These are phyloP conservation scores for Fulmarus glacialis DNA, from an alignment of 2,113 vertebrate species.

Conservation along the genomic window DNA sequence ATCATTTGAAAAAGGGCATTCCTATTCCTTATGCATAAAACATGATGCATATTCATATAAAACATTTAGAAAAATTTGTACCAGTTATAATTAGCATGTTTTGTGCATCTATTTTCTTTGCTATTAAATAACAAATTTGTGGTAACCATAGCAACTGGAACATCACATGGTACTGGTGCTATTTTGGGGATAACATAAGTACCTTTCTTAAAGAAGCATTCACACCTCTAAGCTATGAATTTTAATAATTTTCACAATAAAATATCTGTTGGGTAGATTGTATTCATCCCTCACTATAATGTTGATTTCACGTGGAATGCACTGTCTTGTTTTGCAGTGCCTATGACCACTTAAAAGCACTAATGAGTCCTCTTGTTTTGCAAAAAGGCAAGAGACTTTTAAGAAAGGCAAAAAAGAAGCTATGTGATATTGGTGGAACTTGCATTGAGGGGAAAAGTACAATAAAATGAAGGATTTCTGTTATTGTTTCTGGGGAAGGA, in stretches of 20 bases:
- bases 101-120: conserved; percentile 86
- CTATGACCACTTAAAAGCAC: not conserved
- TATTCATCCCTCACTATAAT: not conserved
- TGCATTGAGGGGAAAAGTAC: not conserved
- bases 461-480: not conserved
- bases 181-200: conserved; percentile 82
- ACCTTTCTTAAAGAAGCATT: conserved; percentile 84
- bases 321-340: not conserved
- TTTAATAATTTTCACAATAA: conserved; percentile 65
- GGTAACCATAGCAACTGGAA: conserved; percentile 84
- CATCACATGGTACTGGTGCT: conserved; percentile 80
- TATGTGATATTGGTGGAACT: not conserved
- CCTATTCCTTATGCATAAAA: conserved; percentile 78
- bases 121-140: conserved; percentile 88
- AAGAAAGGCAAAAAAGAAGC: not conserved
- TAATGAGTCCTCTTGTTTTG: not conserved
- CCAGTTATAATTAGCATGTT: conserved; percentile 87
- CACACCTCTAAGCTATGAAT: conserved; percentile 67
- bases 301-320: not conserved
- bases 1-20: conserved; percentile 72
- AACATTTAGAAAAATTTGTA: conserved; percentile 81
- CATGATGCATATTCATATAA: conserved; percentile 82
- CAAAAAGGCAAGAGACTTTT: not conserved
- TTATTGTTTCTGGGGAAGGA: not conserved
- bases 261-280: conserved; percentile 43